Percentiles rank a stretch among this genome's conserved stretches.
These are phyloP conservation scores for Drosophila yooni DNA, from an alignment of 2,888 invertebrate species.

Conservation along the genomic window DNA sequence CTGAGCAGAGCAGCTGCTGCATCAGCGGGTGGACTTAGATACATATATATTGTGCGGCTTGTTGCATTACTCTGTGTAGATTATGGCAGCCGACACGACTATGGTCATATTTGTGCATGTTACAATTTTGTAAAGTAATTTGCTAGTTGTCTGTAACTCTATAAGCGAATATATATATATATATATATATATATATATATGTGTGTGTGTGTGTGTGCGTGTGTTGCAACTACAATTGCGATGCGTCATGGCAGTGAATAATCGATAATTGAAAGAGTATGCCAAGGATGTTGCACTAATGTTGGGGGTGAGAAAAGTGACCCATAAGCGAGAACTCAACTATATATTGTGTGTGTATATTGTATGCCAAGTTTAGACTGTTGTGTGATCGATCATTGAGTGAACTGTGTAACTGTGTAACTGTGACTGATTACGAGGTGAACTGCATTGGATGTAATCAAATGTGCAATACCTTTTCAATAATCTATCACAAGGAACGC, in stretches of 20 bases:
- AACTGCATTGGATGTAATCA: slow-evolving; percentile 40
- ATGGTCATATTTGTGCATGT: slow-evolving; percentile 71
- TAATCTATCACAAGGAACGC: slow-evolving; percentile 25
- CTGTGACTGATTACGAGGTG: slow-evolving; percentile 44
- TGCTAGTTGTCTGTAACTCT: slow-evolving; percentile 45
- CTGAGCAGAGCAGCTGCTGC: slow-evolving; percentile 45
- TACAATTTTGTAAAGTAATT: slow-evolving; percentile 69
- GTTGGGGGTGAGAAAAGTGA: slow-evolving; percentile 47
- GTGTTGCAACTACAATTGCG: slow-evolving; percentile 23
- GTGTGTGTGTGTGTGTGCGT: slow-evolving; percentile 3
- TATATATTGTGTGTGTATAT: background rate
- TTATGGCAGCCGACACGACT: slow-evolving; percentile 61
- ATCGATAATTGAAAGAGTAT: slow-evolving; percentile 50
- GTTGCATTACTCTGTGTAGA: slow-evolving; percentile 35
- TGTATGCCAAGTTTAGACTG: background rate
- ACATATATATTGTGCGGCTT: slow-evolving; percentile 4
- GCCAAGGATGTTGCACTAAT: slow-evolving; percentile 53
- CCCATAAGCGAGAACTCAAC: slow-evolving; percentile 16
- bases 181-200: background rate
- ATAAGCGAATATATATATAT: background rate
- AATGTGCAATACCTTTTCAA: slow-evolving; percentile 18
- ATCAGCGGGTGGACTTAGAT: slow-evolving; percentile 46
- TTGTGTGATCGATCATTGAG: slow-evolving; percentile 41
- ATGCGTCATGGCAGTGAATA: slow-evolving; percentile 60
- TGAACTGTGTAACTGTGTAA: slow-evolving; percentile 14